Evolutionary conservation across 2,888 invertebrate species (phyloP), one percentile per base, ranked within the genome.

Genomic region (Bhutanitis thaidina): DNA sequence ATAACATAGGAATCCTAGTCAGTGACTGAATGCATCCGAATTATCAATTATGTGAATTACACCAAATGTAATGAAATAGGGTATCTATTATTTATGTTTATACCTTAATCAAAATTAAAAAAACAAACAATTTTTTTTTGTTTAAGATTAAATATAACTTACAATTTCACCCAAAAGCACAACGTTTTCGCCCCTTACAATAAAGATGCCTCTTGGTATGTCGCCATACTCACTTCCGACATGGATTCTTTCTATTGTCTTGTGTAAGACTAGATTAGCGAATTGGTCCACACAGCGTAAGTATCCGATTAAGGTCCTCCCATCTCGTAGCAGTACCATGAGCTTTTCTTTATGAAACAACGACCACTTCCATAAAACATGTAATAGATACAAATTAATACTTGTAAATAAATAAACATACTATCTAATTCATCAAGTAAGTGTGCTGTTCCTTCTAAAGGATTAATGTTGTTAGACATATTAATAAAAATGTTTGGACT

Each of bases 121-220:
- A n/a, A n/a, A n/a, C n/a, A n/a, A n/a, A n/a, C n/a, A n/a, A n/a
- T n/a, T n/a, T n/a, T n/a, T n/a, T n/a, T n/a, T n/a, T n/a, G n/a
- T n/a, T n/a, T n/a, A n/a, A n/a, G n/a, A n/a, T n/a, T n/a, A n/a
- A n/a, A n/a, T n/a, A n/a, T n/a, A n/a, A 91, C 95, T 94, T 91
- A 98, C 98, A 73, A 99, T 97, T 94, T 99, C 99, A 51, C 99
- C 99, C 54, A 99, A 90, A 10, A 99, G 92, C 0, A 98, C 98
- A 2, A 99, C 99, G 91, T 99, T 99, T 89, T 99, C 99, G 44
- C 99, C 99, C 67, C 99, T 92, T 14, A 99, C 96, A 52, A 99
- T 95, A 74, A 99, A 98, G 43, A 98, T 95, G 46, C 98, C 99
- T 71, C 98, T 91, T 0, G 97, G 97, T 71, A 99, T 98, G 74